These are phyloP conservation scores for Mythimna ferrago DNA, from an alignment of 2,888 invertebrate genomes.

Conservation along the genomic window DNA sequence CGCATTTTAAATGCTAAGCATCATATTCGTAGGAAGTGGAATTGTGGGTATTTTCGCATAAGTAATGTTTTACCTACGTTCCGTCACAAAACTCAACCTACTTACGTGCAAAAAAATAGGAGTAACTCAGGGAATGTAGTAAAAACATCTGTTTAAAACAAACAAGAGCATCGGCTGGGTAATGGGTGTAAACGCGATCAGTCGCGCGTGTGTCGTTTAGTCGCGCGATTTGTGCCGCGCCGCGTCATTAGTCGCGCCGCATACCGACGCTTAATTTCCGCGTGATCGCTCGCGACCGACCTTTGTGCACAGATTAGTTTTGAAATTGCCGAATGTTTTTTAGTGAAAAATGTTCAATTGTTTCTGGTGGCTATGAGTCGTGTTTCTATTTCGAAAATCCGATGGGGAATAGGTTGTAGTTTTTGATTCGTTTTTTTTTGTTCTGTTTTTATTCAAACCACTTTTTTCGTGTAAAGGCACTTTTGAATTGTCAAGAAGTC, in stretches of 20 bases:
- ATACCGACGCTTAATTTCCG: constrained; percentile 61
- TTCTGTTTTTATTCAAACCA: neutral
- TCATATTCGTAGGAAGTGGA: neutral
- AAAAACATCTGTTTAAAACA: constrained; percentile 37
- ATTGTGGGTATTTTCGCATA: neutral
- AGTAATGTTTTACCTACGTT: neutral
- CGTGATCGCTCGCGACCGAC: constrained; percentile 62
- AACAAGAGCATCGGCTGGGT: constrained; percentile 36
- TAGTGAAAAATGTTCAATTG: constrained; percentile 41
- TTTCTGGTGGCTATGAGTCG: constrained; percentile 27
- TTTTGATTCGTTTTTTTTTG: neutral
- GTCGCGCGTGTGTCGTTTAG: constrained; percentile 62
- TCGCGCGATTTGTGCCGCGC: constrained; percentile 65
- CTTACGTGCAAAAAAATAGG: neutral
- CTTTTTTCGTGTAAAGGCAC: too few relatives aligned
- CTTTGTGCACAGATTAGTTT: constrained; percentile 63
- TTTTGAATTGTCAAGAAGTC: too few relatives aligned
- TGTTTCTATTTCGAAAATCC: neutral
- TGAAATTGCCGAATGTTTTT: constrained; percentile 61
- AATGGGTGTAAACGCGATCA: constrained; percentile 58
- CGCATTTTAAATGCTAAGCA: neutral
- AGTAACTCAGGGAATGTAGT: constrained; percentile 2
- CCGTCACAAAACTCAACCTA: too few relatives aligned
- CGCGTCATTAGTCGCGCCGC: constrained; percentile 58
- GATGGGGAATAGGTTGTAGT: neutral